Percentiles rank a stretch among this genome's conserved stretches.
Evolutionary conservation across 2,113 vertebrate species (phyloP).

Genomic region (Neofelis nebulosa): DNA sequence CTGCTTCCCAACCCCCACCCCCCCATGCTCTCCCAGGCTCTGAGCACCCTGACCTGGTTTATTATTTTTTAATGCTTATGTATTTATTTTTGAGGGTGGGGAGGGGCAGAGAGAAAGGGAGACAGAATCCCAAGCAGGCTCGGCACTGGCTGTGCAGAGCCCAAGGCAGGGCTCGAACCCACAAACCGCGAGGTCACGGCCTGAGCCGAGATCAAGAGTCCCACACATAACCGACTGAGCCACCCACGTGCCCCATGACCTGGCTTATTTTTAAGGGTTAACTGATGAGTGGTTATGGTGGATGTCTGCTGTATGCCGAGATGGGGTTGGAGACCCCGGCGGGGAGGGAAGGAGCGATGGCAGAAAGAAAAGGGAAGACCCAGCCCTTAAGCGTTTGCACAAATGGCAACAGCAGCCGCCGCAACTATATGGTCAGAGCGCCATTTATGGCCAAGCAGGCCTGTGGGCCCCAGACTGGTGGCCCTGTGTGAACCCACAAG

Average conservation of each 20-base stretch:
- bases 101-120: too few species aligned
- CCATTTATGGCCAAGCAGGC: background rate
- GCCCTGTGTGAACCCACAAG: background rate
- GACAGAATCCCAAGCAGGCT: too few species aligned
- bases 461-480: background rate
- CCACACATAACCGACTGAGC: too few species aligned
- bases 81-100: too few species aligned
- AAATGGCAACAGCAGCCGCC: background rate
- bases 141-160: too few species aligned
- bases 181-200: too few species aligned
- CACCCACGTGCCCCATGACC: too few species aligned
- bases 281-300: background rate
- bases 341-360: accelerated
- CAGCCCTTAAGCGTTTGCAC: background rate
- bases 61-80: background rate
- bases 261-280: background rate
- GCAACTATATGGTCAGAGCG: background rate
- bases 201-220: too few species aligned
- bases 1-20: too few species aligned
- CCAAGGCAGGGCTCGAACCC: too few species aligned
- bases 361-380: background rate
- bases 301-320: background rate
- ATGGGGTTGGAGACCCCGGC: background rate
- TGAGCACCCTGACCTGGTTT: background rate
- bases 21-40: background rate